Percentiles rank a stretch among this genome's conserved stretches.
These are phyloP conservation scores for Yasuhikotakia modesta DNA, from an alignment of 2,797 vertebrate genomes.

Conservation along the genomic window DNA sequence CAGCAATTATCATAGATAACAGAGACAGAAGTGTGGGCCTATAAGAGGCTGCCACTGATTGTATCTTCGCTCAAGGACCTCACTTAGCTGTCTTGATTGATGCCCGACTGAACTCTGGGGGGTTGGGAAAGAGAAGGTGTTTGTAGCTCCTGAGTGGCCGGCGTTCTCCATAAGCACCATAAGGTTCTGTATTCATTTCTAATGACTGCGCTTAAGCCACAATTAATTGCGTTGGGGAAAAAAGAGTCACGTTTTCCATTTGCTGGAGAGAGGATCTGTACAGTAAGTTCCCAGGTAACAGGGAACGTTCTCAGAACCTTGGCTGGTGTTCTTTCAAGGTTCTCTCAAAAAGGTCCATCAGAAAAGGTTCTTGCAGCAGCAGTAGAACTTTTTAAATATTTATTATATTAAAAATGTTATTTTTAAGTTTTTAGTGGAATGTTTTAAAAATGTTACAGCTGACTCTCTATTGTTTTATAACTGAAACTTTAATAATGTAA, in stretches of 20 bases:
- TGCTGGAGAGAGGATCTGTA: not conserved
- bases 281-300: too few species aligned
- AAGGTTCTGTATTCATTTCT: slow-evolving; percentile 61
- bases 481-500: too few species aligned
- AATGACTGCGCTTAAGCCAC: slow-evolving; percentile 31
- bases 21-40: slow-evolving; percentile 78
- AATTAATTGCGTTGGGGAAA: slow-evolving; percentile 7
- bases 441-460: too few species aligned
- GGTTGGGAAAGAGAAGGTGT: slow-evolving; percentile 45
- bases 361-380: too few species aligned
- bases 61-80: slow-evolving; percentile 79
- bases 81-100: slow-evolving; percentile 79
- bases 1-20: slow-evolving; percentile 73
- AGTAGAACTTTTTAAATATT: too few species aligned
- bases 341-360: too few species aligned
- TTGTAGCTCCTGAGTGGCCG: slow-evolving; percentile 44
- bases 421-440: too few species aligned
- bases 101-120: slow-evolving; percentile 71
- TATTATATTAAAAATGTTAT: too few species aligned
- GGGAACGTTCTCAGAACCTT: too few species aligned
- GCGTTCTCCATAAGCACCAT: slow-evolving; percentile 46
- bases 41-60: slow-evolving; percentile 74
- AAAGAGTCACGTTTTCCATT: not conserved
- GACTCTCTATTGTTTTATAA: too few species aligned
- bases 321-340: too few species aligned